Conservation (phyloP, 2,797 vertebrate genomes). For the Phyllotis vaccarum region DNA sequence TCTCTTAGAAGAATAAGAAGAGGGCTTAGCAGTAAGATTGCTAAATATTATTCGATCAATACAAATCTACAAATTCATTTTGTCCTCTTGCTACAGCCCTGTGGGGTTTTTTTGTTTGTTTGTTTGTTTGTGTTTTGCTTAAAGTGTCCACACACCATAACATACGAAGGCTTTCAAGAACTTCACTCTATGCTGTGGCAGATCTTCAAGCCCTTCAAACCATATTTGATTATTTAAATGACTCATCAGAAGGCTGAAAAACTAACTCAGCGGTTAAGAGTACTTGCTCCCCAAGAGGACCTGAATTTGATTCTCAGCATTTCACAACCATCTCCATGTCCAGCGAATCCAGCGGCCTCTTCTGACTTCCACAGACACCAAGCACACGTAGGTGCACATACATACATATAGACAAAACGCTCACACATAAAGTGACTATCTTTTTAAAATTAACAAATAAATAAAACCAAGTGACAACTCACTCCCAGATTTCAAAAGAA, state of each 20-base stretch:
- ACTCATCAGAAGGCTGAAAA: neutral
- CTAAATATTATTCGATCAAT: neutral
- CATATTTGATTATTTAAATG: neutral
- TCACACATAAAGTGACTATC: no score
- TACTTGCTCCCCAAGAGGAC: neutral
- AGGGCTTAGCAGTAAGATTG: rapidly evolving
- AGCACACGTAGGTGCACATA: no score
- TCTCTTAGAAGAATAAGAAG: neutral
- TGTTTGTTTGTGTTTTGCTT: neutral
- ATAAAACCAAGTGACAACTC: neutral
- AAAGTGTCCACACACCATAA: neutral
- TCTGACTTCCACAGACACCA: neutral
- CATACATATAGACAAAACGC: neutral
- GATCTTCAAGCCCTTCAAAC: neutral
- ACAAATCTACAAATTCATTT: no score
- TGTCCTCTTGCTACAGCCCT: rapidly evolving
- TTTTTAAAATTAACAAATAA: neutral
- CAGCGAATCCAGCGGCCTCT: neutral
- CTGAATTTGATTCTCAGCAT: neutral
- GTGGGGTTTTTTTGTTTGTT: no score
- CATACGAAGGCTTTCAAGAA: neutral
- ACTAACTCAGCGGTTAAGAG: neutral
- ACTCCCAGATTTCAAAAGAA: neutral
- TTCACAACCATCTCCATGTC: neutral
- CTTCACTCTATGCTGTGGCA: neutral